These are phyloP conservation scores for Saimiri boliviensis DNA, from an alignment of 2,113 vertebrate species.

Conservation along the genomic window DNA sequence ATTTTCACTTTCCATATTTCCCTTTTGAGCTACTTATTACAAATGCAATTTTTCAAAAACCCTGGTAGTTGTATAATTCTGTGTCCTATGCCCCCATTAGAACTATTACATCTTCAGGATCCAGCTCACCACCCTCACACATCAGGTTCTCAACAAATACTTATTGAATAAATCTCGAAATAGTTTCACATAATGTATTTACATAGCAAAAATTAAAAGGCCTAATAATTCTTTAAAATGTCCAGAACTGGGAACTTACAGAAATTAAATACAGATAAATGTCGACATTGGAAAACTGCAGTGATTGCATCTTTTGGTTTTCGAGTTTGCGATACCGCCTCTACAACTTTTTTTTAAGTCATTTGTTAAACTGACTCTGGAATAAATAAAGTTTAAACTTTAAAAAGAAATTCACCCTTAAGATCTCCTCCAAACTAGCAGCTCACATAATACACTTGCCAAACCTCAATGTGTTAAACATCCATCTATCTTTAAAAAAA, in stretches of 20 bases:
- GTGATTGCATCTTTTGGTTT: neutral
- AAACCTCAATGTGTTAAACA: neutral
- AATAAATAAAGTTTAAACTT: constrained; percentile 5
- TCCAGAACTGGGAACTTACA: neutral
- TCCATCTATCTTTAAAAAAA: neutral
- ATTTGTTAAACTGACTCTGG: neutral
- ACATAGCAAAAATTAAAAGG: neutral
- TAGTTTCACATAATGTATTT: neutral
- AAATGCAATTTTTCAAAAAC: neutral
- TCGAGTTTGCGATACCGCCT: neutral
- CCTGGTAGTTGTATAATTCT: neutral
- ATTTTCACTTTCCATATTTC: neutral
- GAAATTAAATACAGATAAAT: neutral
- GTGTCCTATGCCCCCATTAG: neutral
- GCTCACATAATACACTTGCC: neutral
- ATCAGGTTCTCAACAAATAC: neutral
- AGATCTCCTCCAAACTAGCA: neutral
- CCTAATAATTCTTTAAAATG: neutral
- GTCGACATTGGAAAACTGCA: neutral
- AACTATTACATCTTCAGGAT: neutral
- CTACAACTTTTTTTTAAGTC: neutral
- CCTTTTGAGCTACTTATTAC: neutral
- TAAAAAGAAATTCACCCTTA: constrained; percentile 28
- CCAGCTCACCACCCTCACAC: neutral
- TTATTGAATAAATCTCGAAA: neutral